A percentile compares a stretch with the other conserved stretches of the same genome.
Evolutionary conservation across 2,888 invertebrate species (phyloP).

Genomic region (Sinodicranocentrus sp.): DNA sequence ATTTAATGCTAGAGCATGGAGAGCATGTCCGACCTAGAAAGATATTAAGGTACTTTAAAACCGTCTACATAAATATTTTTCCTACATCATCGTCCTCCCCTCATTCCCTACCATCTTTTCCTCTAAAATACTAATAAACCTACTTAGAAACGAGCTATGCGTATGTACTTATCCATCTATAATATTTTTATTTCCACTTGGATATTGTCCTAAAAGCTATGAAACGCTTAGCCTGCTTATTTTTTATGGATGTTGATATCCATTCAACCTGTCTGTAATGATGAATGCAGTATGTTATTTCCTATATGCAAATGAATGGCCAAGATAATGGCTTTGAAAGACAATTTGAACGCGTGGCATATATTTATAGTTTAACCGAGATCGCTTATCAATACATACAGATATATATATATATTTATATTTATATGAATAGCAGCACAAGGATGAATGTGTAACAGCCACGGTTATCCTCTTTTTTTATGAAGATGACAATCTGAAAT

Average conservation of each 20-base stretch:
- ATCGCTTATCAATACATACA: no score
- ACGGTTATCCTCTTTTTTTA: background rate
- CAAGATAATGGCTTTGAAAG: slow-evolving; percentile 56
- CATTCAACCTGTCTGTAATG: background rate
- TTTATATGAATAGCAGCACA: no score
- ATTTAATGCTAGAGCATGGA: background rate
- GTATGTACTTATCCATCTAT: background rate
- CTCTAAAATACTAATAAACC: background rate
- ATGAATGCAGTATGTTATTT: slow-evolving; percentile 4
- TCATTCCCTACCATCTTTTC: background rate
- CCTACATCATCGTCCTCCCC: background rate
- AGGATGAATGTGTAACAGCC: background rate
- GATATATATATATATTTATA: no score
- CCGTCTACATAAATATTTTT: background rate
- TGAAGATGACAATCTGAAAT: slow-evolving; percentile 5
- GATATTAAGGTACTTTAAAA: slow-evolving; percentile 39
- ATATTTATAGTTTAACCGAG: no score
- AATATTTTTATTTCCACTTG: background rate
- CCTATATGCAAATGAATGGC: slow-evolving; percentile 54
- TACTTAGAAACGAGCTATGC: background rate
- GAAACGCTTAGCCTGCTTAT: background rate
- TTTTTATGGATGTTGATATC: background rate
- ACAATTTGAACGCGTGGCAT: slow-evolving; percentile 53
- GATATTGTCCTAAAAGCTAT: slow-evolving; percentile 42
- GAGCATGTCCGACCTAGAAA: slow-evolving; percentile 1